Percentiles rank a stretch among this genome's conserved stretches.
phyloP scores from a whole-genome alignment of 2,113 vertebrate genomes.

The Climacteris rufus region DNA sequence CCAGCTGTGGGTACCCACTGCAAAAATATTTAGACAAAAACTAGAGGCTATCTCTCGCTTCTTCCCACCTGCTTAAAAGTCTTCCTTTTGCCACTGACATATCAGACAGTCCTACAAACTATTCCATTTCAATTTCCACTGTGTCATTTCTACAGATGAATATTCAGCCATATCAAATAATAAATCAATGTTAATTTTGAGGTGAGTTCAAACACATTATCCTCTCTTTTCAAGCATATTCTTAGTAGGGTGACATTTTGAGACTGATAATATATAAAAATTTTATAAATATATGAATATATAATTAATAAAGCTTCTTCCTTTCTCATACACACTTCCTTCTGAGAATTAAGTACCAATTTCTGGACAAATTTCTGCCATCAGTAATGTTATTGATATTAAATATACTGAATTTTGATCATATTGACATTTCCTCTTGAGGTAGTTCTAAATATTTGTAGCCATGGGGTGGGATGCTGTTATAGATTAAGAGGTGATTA shows the following conservation, averaged over 20 bases:
- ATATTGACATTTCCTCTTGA: background rate
- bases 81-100: background rate
- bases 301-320: background rate
- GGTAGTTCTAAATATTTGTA: background rate
- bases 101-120: background rate
- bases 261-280: background rate
- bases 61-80: background rate
- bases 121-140: background rate
- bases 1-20: background rate
- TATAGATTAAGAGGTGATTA: conserved; percentile 1
- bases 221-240: background rate
- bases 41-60: background rate
- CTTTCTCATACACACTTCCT: background rate
- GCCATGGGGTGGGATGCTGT: background rate
- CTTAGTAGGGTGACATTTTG: background rate
- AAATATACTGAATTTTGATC: background rate
- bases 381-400: background rate
- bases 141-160: background rate
- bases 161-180: background rate
- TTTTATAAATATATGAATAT: background rate
- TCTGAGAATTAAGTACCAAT: background rate
- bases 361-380: background rate
- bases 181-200: background rate
- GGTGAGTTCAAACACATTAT: background rate
- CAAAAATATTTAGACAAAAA: background rate